Percentiles rank a stretch among this genome's conserved stretches.
These are phyloP conservation scores for Tetramorium parvispinum DNA, from an alignment of 1,140 invertebrate genomes.

Conservation along the genomic window DNA sequence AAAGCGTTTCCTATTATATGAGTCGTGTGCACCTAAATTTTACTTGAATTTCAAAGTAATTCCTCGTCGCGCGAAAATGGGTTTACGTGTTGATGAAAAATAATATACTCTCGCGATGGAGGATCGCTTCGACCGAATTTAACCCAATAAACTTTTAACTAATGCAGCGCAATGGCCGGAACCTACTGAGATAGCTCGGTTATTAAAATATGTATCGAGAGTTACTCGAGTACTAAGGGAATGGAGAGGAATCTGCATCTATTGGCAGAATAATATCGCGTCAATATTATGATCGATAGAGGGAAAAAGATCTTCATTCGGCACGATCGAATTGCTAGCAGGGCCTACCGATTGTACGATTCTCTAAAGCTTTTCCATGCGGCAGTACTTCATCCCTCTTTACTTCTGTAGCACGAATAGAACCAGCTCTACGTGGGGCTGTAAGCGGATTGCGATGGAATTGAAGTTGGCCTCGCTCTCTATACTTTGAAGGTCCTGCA, in stretches of 20 bases:
- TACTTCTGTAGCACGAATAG: conserved; percentile 74
- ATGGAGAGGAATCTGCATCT: not conserved
- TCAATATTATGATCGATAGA: conserved; percentile 28
- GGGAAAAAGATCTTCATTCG: conserved; percentile 54
- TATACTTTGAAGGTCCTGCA: conserved; percentile 75
- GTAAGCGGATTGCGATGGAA: conserved; percentile 81
- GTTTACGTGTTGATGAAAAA: conserved; percentile 54
- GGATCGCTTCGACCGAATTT: conserved; percentile 34
- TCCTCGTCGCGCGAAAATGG: conserved; percentile 49
- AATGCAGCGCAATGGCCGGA: not conserved
- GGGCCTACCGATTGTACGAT: conserved; percentile 69
- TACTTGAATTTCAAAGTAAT: conserved; percentile 66
- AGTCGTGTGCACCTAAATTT: conserved; percentile 60
- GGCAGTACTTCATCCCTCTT: conserved; percentile 73
- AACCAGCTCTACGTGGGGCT: conserved; percentile 65
- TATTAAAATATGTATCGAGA: conserved; percentile 39
- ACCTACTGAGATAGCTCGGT: not conserved
- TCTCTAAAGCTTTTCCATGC: conserved; percentile 65
- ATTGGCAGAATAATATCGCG: conserved; percentile 54
- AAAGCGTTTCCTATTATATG: conserved; percentile 50
- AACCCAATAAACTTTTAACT: conserved; percentile 47
- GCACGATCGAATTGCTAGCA: conserved; percentile 53
- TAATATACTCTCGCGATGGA: conserved; percentile 17
- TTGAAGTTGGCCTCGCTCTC: conserved; percentile 75
- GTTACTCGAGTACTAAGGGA: not conserved